Evolutionary conservation across 1,140 invertebrate genomes (phyloP), one percentile per base, ranked within the genome.

Genomic region (Aethina tumida): DNA sequence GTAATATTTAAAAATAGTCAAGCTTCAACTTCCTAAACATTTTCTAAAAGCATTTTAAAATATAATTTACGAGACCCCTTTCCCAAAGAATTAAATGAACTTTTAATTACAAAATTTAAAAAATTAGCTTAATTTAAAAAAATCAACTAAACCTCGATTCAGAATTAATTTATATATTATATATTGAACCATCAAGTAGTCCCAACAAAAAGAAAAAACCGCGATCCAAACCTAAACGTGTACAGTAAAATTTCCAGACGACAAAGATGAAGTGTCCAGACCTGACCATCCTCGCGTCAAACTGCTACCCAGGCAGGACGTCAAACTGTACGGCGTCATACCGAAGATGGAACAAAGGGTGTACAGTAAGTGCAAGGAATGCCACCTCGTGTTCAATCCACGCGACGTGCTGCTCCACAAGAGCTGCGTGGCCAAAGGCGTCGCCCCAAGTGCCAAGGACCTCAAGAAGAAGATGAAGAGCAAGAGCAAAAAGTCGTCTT

Each of bases 321-420:
- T 52, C 21, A 40, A 41, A 10, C 26, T 55, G 14, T 52, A 52
- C 45, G 52, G 52, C 14, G 49, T 41, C 9, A 49, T 52, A 38
- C 52, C 52, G n/a, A 47, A 52, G 41, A 42, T 52, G 42, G 52
- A 55, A 41, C 34, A 50, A 35, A 41, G 50, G 28, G 30, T 47
- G 9, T 52, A 44, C 35, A 45, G 34, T 29, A 46, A 41, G 36
- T 55, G 52, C 32, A 50, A 39, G 34, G 45, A 48, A 20, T 55
- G 52, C 43, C 39, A 46, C 14, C 27, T 43, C 22, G 50, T 55
- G 10, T 55, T 52, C 35, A 52, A 55, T 25, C 52, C 50, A 4
- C 32, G 29, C 19, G 45, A 46, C 29, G 42, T 52, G 12, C 41
- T 45, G 32, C 34, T 31, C 19, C 52, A 55, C 35, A 50, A 44